Evolutionary conservation across 2,888 invertebrate genomes (phyloP).

Genomic region (Drosophila peninsularis): DNA sequence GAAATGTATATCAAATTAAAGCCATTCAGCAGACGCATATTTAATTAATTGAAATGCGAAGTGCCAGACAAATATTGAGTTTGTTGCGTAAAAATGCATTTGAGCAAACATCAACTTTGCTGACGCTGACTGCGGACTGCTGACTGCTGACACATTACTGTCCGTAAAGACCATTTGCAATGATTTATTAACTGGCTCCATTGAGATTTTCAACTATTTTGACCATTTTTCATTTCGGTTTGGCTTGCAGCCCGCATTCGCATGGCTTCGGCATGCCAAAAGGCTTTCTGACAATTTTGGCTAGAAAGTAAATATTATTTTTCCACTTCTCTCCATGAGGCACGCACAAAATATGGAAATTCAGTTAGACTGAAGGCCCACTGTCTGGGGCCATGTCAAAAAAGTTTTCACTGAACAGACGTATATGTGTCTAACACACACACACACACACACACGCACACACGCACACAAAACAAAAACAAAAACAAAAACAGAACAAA

Average conservation of each 20-base stretch:
- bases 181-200: conserved; percentile 53
- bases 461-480: conserved; percentile 16
- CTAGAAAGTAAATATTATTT: conserved; percentile 71
- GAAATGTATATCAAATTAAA: not conserved
- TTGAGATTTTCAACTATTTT: conserved; percentile 44
- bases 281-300: conserved; percentile 51
- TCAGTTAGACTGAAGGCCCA: conserved; percentile 7
- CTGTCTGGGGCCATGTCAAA: conserved; percentile 48
- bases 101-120: conserved; percentile 19
- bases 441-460: conserved; percentile 7
- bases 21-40: not conserved
- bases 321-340: conserved; percentile 55
- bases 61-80: conserved; percentile 11
- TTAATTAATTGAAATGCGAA: conserved; percentile 10
- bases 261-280: conserved; percentile 34
- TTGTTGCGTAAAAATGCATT: conserved; percentile 13
- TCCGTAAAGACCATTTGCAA: conserved; percentile 31
- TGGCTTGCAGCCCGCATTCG: conserved; percentile 34
- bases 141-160: conserved; percentile 49
- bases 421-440: conserved; percentile 5
- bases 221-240: conserved; percentile 45
- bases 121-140: conserved; percentile 19
- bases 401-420: conserved; percentile 35
- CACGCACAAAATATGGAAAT: conserved; percentile 21
- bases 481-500: conserved; percentile 36